Percentiles rank a stretch among this genome's conserved stretches.
Conservation (phyloP, 2,888 invertebrate species). For the Scaptomyza polygonia region DNA sequence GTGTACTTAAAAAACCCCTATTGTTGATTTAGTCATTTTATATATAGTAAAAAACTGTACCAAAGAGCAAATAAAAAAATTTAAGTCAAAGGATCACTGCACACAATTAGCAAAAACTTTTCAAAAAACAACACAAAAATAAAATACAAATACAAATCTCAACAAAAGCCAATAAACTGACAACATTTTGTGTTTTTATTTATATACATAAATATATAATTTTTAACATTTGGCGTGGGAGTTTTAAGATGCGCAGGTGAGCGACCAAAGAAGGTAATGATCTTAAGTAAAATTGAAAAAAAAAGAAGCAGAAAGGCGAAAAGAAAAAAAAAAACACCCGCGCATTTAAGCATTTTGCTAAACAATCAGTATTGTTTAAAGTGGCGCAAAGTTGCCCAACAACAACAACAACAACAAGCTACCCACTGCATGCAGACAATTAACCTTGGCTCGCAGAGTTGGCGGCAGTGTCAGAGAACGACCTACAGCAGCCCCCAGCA, state of each 20-base stretch:
- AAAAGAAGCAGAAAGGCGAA: background rate
- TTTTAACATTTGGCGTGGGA: conserved; percentile 43
- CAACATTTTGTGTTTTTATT: conserved; percentile 25
- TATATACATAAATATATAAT: conserved; percentile 1
- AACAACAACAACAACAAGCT: conserved; percentile 29
- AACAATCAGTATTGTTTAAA: conserved; percentile 51
- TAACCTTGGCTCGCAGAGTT: conserved; percentile 79
- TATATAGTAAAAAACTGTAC: conserved; percentile 29
- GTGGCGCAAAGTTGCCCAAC: conserved; percentile 47
- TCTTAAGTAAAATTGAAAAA: conserved; percentile 46
- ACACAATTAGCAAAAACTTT: conserved; percentile 17
- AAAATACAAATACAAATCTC: conserved; percentile 30
- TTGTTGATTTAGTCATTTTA: too few species aligned
- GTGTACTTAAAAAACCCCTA: too few species aligned
- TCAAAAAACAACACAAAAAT: conserved; percentile 6
- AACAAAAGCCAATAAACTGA: conserved; percentile 37
- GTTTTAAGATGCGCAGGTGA: conserved; percentile 71
- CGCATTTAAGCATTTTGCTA: conserved; percentile 44
- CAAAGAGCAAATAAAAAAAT: conserved; percentile 10
- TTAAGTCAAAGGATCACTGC: conserved; percentile 29
- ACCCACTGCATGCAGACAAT: conserved; percentile 69
- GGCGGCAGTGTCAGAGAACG: conserved; percentile 68
- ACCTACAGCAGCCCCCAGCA: conserved; percentile 63
- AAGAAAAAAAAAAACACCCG: conserved; percentile 57
- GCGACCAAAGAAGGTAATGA: conserved; percentile 68